Conservation (phyloP, 2,888 invertebrate species). For the Cephus sareptanus region DNA sequence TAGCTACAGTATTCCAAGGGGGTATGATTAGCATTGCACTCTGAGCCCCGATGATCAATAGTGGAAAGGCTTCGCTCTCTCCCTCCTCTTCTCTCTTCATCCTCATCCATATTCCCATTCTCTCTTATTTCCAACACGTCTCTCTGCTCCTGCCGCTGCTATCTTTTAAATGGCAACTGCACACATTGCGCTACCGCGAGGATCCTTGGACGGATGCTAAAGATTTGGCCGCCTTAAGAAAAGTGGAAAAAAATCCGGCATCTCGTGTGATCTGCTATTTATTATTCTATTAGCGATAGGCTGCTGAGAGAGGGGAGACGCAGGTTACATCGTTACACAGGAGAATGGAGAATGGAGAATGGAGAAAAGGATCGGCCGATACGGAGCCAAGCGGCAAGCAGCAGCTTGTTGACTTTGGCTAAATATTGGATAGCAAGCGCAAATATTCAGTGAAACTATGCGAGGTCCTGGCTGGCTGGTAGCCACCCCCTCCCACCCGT, state of each 20-base stretch:
- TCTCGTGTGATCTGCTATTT: slow-evolving; percentile 44
- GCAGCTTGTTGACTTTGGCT: slow-evolving; percentile 58
- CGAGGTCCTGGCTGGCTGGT: slow-evolving; percentile 22
- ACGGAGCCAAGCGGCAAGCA: slow-evolving; percentile 46
- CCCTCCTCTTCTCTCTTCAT: too few species aligned
- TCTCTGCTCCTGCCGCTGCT: slow-evolving; percentile 28
- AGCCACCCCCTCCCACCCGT: too few species aligned
- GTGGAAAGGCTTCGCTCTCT: slow-evolving; percentile 65
- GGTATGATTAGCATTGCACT: slow-evolving; percentile 66
- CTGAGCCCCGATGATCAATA: slow-evolving; percentile 66
- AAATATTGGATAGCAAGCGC: slow-evolving; percentile 61
- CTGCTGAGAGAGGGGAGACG: neutral
- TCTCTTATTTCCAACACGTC: slow-evolving; percentile 57
- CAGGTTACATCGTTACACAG: slow-evolving; percentile 30
- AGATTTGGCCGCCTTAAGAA: slow-evolving; percentile 29
- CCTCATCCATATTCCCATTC: slow-evolving; percentile 50
- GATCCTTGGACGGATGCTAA: too few species aligned
- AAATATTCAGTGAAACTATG: slow-evolving; percentile 59
- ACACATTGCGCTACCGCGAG: too few species aligned
- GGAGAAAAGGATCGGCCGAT: slow-evolving; percentile 56
- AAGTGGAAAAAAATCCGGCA: slow-evolving; percentile 42
- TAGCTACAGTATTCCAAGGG: slow-evolving; percentile 35
- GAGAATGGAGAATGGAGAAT: slow-evolving; percentile 36
- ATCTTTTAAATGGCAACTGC: neutral
- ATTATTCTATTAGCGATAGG: slow-evolving; percentile 59